Evolutionary conservation across 2,113 vertebrate species (phyloP).

Genomic region (Hyla sarda): DNA sequence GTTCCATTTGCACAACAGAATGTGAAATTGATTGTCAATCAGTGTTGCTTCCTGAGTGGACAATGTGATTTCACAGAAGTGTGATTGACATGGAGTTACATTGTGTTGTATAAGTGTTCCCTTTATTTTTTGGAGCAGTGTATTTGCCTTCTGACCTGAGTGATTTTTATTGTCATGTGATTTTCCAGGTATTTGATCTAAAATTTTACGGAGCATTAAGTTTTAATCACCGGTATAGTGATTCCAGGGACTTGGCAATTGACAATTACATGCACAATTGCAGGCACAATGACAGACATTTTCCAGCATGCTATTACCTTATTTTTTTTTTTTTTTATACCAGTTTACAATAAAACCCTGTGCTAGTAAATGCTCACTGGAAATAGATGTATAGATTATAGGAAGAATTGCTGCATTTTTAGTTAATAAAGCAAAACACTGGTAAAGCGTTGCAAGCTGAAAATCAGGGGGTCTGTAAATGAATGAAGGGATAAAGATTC

Average conservation of each 20-base stretch:
- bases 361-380: neutral
- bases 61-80: too few relatives aligned
- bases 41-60: too few relatives aligned
- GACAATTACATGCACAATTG: constrained; percentile 6
- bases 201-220: neutral
- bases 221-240: neutral
- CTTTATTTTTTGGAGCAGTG: too few relatives aligned
- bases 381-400: neutral
- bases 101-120: too few relatives aligned
- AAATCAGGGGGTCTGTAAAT: too few relatives aligned
- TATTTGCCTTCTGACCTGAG: too few relatives aligned
- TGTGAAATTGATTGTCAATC: too few relatives aligned
- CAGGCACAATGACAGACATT: neutral
- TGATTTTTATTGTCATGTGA: neutral
- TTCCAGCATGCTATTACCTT: neutral
- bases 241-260: neutral
- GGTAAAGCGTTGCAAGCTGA: too few relatives aligned
- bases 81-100: too few relatives aligned
- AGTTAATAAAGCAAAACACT: neutral
- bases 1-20: too few relatives aligned
- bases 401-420: neutral
- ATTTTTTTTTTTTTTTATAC: neutral
- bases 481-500: too few relatives aligned
- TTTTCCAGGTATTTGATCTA: neutral
- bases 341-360: neutral